Base-by-base conservation (phyloP, 2,113 vertebrate species). In the Nyctereutes procyonoides region DNA sequence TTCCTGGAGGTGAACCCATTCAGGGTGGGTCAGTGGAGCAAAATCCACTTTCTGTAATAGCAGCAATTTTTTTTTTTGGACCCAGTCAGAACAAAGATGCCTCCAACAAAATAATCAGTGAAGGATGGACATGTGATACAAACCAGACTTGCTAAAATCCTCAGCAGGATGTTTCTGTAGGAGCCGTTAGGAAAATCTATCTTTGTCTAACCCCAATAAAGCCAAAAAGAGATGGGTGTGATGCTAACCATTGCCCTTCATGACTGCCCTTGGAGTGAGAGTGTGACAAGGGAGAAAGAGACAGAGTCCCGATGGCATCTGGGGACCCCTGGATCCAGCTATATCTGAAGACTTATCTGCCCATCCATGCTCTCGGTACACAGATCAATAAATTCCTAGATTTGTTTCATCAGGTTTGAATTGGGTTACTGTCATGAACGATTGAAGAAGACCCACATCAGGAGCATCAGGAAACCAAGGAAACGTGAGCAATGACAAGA, bases 401-500 rank as follows among this genome's bases (percentile, higher is more conserved):
- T 93, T 97, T 96, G 38, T 69, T 94, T 95, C 71, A 62, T 24
- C 6, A 56, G 19, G n/a, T 86, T 67, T 48, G 53, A 43, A 30
- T 95, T 91, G 28, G 15, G 67, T 91, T 93, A 48, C n/a, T 89
- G 2, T 81, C 79, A 56, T 30, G 51, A 89, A 62, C 17, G 81
- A 69, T 13, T 55, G n/a, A 79, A 84, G 56, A 71, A 82, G 32
- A 55, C 11, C 14, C 13, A 56, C 13, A 30, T 48, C 87, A 90
- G 55, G 8, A 86, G 22, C 95, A 74, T 43, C n/a, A 58, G 58
- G 3, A 7, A 86, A 53, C 69, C 24, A 85, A 51, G n/a, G 5
- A 85, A 73, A 56, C 35, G 32, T 67, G n/a, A 91, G 7, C 67
- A 56, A 67, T 51, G 77, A 89, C 19, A 82, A 88, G 65, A 82